Evolutionary conservation across 2,113 vertebrate species (phyloP).

Genomic region (Spea bombifrons): DNA sequence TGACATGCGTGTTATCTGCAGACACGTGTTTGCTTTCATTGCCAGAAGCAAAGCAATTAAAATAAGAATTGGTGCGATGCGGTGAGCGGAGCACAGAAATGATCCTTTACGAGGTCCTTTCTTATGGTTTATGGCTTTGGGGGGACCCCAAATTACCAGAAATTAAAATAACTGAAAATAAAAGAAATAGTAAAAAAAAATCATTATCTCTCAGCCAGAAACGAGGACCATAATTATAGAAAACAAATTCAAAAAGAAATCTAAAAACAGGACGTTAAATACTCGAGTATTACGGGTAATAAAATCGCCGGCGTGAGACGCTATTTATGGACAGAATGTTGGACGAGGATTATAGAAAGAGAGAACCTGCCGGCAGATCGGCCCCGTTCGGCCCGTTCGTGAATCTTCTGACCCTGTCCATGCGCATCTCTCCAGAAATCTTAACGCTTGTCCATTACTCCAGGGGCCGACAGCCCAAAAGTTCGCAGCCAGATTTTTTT

Average conservation of each 20-base stretch:
- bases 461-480: no score
- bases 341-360: no score
- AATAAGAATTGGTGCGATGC: constrained; percentile 50
- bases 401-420: no score
- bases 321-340: neutral
- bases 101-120: constrained; percentile 40
- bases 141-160: neutral
- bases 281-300: neutral
- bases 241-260: constrained; percentile 8
- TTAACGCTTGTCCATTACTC: no score
- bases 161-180: neutral
- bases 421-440: no score
- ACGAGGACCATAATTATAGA: neutral
- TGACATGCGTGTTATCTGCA: constrained; percentile 23
- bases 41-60: constrained; percentile 58
- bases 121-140: neutral
- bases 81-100: constrained; percentile 38
- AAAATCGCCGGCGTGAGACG: neutral
- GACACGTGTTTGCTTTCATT: constrained; percentile 48
- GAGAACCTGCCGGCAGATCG: no score
- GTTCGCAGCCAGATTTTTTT: no score
- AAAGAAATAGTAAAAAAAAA: constrained; percentile 9
- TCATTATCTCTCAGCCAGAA: neutral
- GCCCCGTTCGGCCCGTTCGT: no score
- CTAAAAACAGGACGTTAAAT: constrained; percentile 2